Percentiles rank a stretch among this genome's conserved stretches.
Conservation (phyloP, 2,888 invertebrate species). For the Adelognathus sp. region DNA sequence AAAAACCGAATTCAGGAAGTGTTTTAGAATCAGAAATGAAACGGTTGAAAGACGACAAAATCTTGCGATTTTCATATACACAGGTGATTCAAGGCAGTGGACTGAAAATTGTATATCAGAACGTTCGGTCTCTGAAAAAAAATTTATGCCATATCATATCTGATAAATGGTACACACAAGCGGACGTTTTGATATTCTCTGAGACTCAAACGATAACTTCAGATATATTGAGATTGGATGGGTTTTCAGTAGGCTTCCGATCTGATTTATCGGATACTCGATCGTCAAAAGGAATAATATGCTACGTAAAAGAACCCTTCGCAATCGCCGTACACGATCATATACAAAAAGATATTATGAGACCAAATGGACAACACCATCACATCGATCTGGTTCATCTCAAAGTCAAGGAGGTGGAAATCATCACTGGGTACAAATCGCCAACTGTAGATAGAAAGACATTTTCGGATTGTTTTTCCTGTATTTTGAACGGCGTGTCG, state of each 20-base stretch:
- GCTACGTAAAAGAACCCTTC: constrained; percentile 17
- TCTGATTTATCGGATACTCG: constrained; percentile 5
- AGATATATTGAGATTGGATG: constrained; percentile 1
- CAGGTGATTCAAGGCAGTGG: background rate
- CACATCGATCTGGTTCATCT: constrained; percentile 36
- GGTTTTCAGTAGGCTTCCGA: constrained; percentile 18
- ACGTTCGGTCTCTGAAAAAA: constrained; percentile 40
- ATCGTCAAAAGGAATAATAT: constrained; percentile 32
- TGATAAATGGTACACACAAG: constrained; percentile 38
- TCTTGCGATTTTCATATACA: background rate
- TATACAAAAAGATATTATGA: constrained; percentile 31
- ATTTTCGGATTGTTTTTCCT: constrained; percentile 17
- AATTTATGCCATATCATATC: constrained; percentile 20
- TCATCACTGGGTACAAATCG: constrained; percentile 47
- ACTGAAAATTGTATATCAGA: constrained; percentile 45
- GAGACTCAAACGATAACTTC: constrained; percentile 24
- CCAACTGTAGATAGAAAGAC: constrained; percentile 17
- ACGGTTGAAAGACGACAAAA: constrained; percentile 14
- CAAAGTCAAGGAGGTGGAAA: constrained; percentile 1
- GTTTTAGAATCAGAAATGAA: constrained; percentile 21
- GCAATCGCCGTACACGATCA: background rate
- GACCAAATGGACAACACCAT: constrained; percentile 13
- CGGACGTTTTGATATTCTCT: constrained; percentile 39
- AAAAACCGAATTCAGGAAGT: too few species aligned
- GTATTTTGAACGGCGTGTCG: too few species aligned